Conservation (phyloP, 2,113 vertebrate genomes). For the Maccullochella peelii region DNA sequence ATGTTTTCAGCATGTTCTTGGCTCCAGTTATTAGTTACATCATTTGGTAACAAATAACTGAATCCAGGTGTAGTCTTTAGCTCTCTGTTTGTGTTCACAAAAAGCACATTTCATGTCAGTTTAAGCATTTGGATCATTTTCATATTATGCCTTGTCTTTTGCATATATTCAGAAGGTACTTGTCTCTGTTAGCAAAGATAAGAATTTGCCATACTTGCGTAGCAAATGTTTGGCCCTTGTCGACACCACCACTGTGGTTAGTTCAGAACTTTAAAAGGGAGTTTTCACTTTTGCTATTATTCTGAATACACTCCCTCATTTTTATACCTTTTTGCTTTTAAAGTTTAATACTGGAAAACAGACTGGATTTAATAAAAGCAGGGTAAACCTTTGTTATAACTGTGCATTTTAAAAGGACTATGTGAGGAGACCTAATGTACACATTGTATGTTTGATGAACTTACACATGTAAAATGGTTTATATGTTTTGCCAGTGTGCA, state of each 20-base stretch:
- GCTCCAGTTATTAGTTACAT: slow-evolving; percentile 24
- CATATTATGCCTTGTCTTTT: background rate
- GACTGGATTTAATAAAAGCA: slow-evolving; percentile 22
- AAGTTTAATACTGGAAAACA: slow-evolving; percentile 24
- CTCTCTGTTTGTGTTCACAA: background rate
- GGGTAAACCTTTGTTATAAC: background rate
- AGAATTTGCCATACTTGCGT: slow-evolving; percentile 12
- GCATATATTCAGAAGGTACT: background rate
- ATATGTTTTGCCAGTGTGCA: slow-evolving; percentile 37
- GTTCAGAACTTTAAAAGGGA: slow-evolving; percentile 35
- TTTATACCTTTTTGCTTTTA: slow-evolving; percentile 62
- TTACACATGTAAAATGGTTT: slow-evolving; percentile 12
- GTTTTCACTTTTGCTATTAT: slow-evolving; percentile 48
- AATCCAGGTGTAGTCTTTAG: background rate
- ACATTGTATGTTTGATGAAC: slow-evolving; percentile 35
- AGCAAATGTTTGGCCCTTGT: slow-evolving; percentile 22
- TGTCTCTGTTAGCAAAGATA: slow-evolving; percentile 8
- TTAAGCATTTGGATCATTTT: background rate
- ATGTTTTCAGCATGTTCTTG: background rate
- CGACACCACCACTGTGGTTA: slow-evolving; percentile 56
- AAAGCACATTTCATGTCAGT: slow-evolving; percentile 40
- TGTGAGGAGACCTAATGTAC: slow-evolving; percentile 4
- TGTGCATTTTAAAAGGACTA: slow-evolving; percentile 18
- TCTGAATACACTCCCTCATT: slow-evolving; percentile 32
- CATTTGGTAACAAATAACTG: slow-evolving; percentile 6